Base-by-base conservation (phyloP, 2,113 vertebrate genomes). In the Montifringilla adamsi region DNA sequence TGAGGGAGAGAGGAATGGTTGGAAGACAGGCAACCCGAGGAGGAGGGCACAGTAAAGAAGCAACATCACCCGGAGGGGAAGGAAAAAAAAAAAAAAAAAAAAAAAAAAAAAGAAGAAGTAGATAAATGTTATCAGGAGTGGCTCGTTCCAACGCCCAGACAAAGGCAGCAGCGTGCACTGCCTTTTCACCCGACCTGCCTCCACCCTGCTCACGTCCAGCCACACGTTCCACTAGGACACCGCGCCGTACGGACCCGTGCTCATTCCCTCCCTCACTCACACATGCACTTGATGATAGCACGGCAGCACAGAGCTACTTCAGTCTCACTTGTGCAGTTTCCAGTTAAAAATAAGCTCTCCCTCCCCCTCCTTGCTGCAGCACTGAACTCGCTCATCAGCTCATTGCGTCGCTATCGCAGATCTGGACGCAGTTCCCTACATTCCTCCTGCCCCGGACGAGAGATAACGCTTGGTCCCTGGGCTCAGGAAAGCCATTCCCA, bases 261-360 rank as follows among this genome's bases (percentile, higher is more conserved):
- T n/a, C 41, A 2, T 43, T 21, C 41, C 72, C 70, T 62, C 63
- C 63, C 63, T 90, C 87, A 7, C 70, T 64, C 82, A 9, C 88
- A 47, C 70, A 1, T 8, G 28, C 72, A 8, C 88, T 46, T n/a
- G 93, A 23, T 31, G 83, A 59, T 7, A 63, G 81, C 81, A 33
- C 59, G 52, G 5, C 92, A 69, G 94, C 69, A 28, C 58, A 70
- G 86, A 80, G 70, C 84, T 79, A 41, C 78, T 73, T 49, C 66
- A 62, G 84, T 5, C 81, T 76, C 62, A n/a, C 81, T 91, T 26
- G 35, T 35, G 30, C 15, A 15, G 66, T 70, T 95, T 37, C 84
- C 87, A 67, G 69, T 72, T 82, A 84, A 84, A 94, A 94, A 92
- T 60, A 64, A 95, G 82, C 94, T 75, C 43, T 91, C 84, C 82